Percentiles rank a stretch among this genome's conserved stretches.
Evolutionary conservation across 2,888 invertebrate species (phyloP).

Genomic region (Parascotia fuliginaria): DNA sequence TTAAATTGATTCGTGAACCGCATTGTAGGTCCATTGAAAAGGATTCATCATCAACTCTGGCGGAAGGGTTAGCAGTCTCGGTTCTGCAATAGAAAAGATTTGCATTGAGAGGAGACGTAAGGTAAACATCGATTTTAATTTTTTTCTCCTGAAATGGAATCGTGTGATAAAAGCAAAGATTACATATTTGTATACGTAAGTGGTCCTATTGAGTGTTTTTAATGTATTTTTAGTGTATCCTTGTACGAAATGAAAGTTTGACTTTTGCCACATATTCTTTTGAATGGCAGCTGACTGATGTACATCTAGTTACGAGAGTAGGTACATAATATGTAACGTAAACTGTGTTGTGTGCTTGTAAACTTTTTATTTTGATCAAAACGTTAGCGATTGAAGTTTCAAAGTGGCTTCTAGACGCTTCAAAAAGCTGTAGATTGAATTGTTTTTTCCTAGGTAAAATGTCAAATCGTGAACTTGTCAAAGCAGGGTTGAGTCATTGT

Average conservation of each 20-base stretch:
- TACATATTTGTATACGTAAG: slow-evolving; percentile 52
- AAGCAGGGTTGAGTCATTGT: slow-evolving; percentile 84
- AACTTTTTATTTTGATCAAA: slow-evolving; percentile 58
- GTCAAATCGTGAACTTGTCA: slow-evolving; percentile 84
- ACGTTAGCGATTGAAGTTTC: slow-evolving; percentile 46
- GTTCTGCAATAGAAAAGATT: slow-evolving; percentile 84
- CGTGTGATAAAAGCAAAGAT: slow-evolving; percentile 61
- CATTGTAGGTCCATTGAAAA: slow-evolving; percentile 77
- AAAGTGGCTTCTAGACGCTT: slow-evolving; percentile 59
- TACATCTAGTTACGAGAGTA: slow-evolving; percentile 78
- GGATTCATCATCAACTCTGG: slow-evolving; percentile 79
- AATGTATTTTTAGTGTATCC: slow-evolving; percentile 85
- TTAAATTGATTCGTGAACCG: slow-evolving; percentile 84
- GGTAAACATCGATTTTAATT: slow-evolving; percentile 86
- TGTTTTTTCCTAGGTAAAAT: slow-evolving; percentile 80
- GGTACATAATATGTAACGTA: slow-evolving; percentile 70
- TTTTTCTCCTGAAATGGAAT: slow-evolving; percentile 75
- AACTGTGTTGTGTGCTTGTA: slow-evolving; percentile 64
- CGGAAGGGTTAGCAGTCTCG: slow-evolving; percentile 84
- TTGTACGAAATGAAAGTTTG: slow-evolving; percentile 86
- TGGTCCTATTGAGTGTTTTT: slow-evolving; percentile 72
- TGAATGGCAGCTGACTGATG: slow-evolving; percentile 85
- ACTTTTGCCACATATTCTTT: slow-evolving; percentile 86
- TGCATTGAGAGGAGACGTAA: slow-evolving; percentile 84
- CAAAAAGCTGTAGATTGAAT: slow-evolving; percentile 60